Percentiles rank a stretch among this genome's conserved stretches.
phyloP scores from a whole-genome alignment of 2,113 vertebrate genomes.

The Callipepla californica region DNA sequence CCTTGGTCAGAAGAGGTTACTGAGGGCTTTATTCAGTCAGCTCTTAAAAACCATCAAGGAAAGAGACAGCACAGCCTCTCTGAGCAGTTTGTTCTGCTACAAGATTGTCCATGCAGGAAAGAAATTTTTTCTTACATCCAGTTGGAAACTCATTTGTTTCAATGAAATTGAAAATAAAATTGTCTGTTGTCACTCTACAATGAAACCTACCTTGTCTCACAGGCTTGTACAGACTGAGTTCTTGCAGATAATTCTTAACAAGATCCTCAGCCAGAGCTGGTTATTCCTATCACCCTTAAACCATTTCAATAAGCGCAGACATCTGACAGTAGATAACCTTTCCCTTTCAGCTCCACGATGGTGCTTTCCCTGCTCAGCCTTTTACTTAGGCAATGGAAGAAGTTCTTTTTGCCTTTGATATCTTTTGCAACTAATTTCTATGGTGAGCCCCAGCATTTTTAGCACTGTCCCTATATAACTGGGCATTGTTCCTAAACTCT shows the following conservation, averaged over 20 bases:
- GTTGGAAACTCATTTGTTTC: not conserved
- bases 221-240: not conserved
- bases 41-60: not conserved
- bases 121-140: not conserved
- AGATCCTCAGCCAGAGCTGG: not conserved
- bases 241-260: not conserved
- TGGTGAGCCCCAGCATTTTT: not conserved
- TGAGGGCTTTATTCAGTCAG: not conserved
- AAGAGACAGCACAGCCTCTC: not conserved
- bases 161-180: not conserved
- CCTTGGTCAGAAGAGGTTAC: not conserved
- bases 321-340: not conserved
- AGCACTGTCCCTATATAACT: not conserved
- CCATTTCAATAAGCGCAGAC: not conserved
- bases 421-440: not conserved
- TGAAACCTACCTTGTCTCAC: not conserved
- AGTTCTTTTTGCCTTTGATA: not conserved
- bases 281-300: not conserved
- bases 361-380: not conserved
- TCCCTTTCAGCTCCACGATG: not conserved
- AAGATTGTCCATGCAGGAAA: not conserved
- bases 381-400: not conserved
- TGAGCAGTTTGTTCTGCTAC: not conserved
- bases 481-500: not conserved
- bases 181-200: not conserved